Evolutionary conservation across 1,140 invertebrate genomes (phyloP), one percentile per base, ranked within the genome.

Genomic region (Rhizoglyphus robini): DNA sequence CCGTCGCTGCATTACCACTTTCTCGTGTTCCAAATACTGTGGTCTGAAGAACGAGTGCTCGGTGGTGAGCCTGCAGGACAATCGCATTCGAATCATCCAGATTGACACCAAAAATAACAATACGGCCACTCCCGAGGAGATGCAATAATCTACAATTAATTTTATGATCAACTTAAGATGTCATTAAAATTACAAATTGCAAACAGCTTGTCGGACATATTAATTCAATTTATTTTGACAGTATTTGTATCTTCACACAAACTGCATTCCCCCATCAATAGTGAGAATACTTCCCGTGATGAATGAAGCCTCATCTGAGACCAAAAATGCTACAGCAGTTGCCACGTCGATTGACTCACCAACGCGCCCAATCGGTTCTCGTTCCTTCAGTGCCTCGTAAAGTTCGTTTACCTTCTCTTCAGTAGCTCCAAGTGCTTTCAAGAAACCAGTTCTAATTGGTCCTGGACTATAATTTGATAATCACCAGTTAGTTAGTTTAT

Each of bases 21-120:
- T 84, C 70, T 84, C 83, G 1, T 48, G 47, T 0, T 84, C 83
- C 0, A 78, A 80, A 68, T 85, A 85, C 72, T 83, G 82, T 71
- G 82, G 82, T 29, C 80, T 81, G 13, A 75, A 76, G 3, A 85
- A 85, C 71, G 83, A 84, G 71, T 82, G 83, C 27, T 83, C 83
- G 23, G 84, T 82, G 71, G 77, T 85, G 48, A 80, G 78, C 1
- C 27, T 36, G n/a, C 79, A 82, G 68, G 76, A 78, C 65, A 72
- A 74, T 25, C 81, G 81, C 70, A 67, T 83, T 2, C 70, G 81
- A 31, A 75, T 79, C 64, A 81, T 83, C 67, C 72, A 80, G 51
- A 74, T 83, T 18, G 81, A 83, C 69, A 82, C 81, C 5, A 20
- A n/a, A 15, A 65, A 4, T 2, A 60, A 65, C 79, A 25, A 76